A percentile compares a stretch with the other conserved stretches of the same genome.
Conservation (phyloP, 2,797 vertebrate species). For the Holocentrus rufus region DNA sequence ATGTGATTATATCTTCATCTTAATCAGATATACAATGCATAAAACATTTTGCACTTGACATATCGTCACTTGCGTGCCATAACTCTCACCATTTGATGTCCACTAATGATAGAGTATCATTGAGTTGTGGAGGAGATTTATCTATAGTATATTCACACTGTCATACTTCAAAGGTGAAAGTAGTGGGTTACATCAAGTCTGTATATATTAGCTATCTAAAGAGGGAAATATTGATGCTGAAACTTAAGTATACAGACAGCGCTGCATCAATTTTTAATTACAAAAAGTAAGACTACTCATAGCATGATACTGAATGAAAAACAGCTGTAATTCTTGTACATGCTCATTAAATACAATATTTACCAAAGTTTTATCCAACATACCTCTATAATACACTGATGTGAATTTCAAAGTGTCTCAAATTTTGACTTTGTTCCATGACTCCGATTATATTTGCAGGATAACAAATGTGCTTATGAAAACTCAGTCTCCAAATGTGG, state of each 20-base stretch:
- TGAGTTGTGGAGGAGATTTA: conserved; percentile 55
- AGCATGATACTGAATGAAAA: conserved; percentile 57
- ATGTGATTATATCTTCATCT: background rate
- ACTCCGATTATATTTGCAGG: background rate
- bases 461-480: conserved; percentile 1
- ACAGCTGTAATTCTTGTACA: background rate
- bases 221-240: conserved; percentile 71
- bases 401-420: background rate
- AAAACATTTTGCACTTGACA: conserved; percentile 20
- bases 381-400: background rate
- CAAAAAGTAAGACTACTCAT: conserved; percentile 58
- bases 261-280: conserved; percentile 56
- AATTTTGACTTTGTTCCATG: background rate
- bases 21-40: background rate
- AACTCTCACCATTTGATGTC: conserved; percentile 52
- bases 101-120: conserved; percentile 44
- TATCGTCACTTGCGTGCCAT: conserved; percentile 49
- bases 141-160: conserved; percentile 28
- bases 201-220: conserved; percentile 66
- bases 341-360: background rate
- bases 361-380: background rate
- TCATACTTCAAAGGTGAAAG: conserved; percentile 65
- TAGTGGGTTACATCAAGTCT: conserved; percentile 38
- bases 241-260: conserved; percentile 62
- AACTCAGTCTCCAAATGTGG: conserved; percentile 11